Conservation (phyloP, 2,888 invertebrate genomes). For the Mesorhabditis spiculigera region DNA sequence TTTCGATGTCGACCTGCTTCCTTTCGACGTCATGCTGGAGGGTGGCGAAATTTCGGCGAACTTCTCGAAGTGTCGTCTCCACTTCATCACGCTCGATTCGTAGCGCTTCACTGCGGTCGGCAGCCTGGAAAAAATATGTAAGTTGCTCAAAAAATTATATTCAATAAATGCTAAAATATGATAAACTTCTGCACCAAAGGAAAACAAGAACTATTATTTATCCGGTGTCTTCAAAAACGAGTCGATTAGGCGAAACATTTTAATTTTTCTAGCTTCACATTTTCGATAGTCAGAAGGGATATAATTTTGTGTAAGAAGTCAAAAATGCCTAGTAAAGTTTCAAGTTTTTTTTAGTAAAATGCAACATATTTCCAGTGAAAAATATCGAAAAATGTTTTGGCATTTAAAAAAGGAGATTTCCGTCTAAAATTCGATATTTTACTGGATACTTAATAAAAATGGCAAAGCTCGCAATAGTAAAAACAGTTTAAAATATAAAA, state of each 20-base stretch:
- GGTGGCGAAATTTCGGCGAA: constrained; percentile 35
- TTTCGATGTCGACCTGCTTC: constrained; percentile 21
- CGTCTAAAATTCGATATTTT: constrained; percentile 5
- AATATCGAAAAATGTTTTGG: constrained; percentile 8
- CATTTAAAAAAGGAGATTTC: constrained; percentile 12
- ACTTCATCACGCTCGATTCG: constrained; percentile 32
- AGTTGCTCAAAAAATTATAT: not conserved
- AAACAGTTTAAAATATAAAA: no score
- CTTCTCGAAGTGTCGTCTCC: constrained; percentile 29
- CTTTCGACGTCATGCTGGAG: constrained; percentile 39
- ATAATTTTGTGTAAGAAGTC: no score
- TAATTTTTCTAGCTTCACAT: no score
- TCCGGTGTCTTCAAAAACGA: no score
- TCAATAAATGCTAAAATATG: not conserved
- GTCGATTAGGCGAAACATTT: no score
- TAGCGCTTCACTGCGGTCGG: constrained; percentile 2
- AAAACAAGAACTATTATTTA: not conserved
- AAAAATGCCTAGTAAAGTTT: no score
- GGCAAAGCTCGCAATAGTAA: no score
- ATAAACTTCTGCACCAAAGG: not conserved
- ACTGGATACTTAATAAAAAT: not conserved
- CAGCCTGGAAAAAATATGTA: not conserved
- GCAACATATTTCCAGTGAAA: not conserved
- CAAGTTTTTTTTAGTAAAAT: not conserved
- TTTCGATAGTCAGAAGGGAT: no score